phyloP scores from a whole-genome alignment of 2,797 vertebrate species.

The Gadopsis bispinosus region DNA sequence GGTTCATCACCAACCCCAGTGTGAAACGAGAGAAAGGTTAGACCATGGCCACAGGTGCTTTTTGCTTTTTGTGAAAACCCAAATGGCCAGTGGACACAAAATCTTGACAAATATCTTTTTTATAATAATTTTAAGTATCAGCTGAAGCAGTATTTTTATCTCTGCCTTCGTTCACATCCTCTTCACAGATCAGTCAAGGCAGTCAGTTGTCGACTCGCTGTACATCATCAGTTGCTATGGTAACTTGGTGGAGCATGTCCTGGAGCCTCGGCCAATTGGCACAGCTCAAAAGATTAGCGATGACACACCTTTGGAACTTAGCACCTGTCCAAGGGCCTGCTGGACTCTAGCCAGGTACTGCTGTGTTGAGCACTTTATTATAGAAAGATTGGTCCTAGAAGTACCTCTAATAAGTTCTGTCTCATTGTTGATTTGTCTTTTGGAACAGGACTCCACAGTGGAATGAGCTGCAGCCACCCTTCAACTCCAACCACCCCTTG shows the following conservation, averaged over 20 bases:
- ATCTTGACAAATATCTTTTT: background rate
- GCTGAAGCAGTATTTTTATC: background rate
- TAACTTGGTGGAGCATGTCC: conserved; percentile 94
- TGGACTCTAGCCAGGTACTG: conserved; percentile 94
- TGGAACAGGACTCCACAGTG: conserved; percentile 93
- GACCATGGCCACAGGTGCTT: conserved; percentile 35
- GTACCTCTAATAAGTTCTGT: background rate
- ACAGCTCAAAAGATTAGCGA: conserved; percentile 95
- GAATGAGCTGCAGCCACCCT: conserved; percentile 98
- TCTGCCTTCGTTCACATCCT: background rate
- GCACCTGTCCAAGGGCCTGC: conserved; percentile 93
- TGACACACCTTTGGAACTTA: conserved; percentile 95
- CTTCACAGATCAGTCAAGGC: conserved; percentile 91
- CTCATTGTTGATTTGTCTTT: conserved; percentile 58
- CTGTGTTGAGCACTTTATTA: background rate
- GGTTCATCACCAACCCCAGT: conserved; percentile 95
- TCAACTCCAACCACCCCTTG: conserved; percentile 95
- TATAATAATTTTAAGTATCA: too few relatives aligned
- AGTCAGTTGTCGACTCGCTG: conserved; percentile 93
- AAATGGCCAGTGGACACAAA: background rate
- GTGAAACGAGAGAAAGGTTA: conserved; percentile 98
- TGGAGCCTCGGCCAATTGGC: conserved; percentile 95
- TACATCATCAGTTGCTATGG: conserved; percentile 97
- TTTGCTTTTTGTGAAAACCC: background rate
- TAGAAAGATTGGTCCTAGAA: background rate